Base-by-base conservation (phyloP, 1,140 invertebrate species). In the Coenobita brevimanus region DNA sequence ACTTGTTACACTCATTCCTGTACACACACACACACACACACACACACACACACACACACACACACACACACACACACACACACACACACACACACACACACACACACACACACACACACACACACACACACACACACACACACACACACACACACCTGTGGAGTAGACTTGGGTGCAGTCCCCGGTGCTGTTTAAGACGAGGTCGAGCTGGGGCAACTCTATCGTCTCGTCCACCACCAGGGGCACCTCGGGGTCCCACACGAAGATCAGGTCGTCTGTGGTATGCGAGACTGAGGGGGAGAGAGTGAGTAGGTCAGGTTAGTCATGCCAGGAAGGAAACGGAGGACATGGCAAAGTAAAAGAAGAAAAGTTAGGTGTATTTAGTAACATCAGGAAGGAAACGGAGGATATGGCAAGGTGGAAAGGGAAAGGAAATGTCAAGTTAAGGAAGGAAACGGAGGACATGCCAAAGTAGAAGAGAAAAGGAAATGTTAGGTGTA, bases 101-200 rank as follows among this genome's bases (percentile, higher is more conserved):
- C n/a, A n/a, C n/a, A n/a, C n/a, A n/a, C n/a, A n/a, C n/a, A n/a
- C n/a, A n/a, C n/a, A n/a, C n/a, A n/a, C n/a, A n/a, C n/a, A n/a
- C n/a, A n/a, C n/a, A n/a, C n/a, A n/a, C n/a, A n/a, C n/a, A n/a
- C n/a, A n/a, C n/a, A n/a, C n/a, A n/a, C n/a, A 8, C 27, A 24
- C 24, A 27, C 78, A n/a, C 21, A 10, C 4, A 21, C 13, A 10
- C 82, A 81, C 13, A 96, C 96, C 96, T 90, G 96, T 97, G 43
- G 96, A 96, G 92, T 97, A 97, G 21, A 96, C 96, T 92, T 97
- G 96, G 0, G 96, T 97, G 92, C 97, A 98, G 92, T 98, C 97
- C 75, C 96, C 96, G 0, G 96, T 97, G 87, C 95, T 94, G 92
- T 97, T 97, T 91, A 96, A 95, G 54, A 97, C 96, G 80, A 97